Evolutionary conservation across 2,888 invertebrate species (phyloP), one percentile per base, ranked within the genome.

Genomic region (Leucozona laternaria): DNA sequence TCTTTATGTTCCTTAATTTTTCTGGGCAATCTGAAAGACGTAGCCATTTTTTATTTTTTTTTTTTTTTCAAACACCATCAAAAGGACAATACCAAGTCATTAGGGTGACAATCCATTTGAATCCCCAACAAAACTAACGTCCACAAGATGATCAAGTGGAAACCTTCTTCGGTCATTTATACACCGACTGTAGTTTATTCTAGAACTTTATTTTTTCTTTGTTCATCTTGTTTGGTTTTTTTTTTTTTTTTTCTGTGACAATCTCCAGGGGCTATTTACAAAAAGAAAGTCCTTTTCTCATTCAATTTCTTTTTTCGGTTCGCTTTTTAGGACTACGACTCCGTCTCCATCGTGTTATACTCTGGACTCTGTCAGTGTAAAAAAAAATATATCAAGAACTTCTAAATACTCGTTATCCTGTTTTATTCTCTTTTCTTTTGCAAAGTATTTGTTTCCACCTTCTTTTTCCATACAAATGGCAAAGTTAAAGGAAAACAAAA

Each of bases 31-130:
- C 2, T 34, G 25, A 66, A 66, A 48, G 17, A 15, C 31, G n/a
- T 17, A 10, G 40, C 1, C 15, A 5, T 40, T 40, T 11, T 2
- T 4, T 37, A 13, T 15, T 15, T 64, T 28, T 10, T 71, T 77
- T 78, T 57, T 13, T 53, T 6, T 25, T 25, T 66, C 64, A 78
- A 72, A 66, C 45, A 45, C 70, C 40, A 20, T 48, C 17, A 58
- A 70, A 62, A 53, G 68, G 45, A 79, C 79, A 79, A 83, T 83
- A 55, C 62, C 43, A 60, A 60, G 73, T 68, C 79, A 79, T 83
- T 83, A 83, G 73, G 55, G 28, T 40, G 53, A 62, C 73, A 79
- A 82, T 83, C 62, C 79, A 83, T 79, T 66, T 57, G 68, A 20
- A 75, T 79, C 68, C 68, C 20, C n/a, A 37, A 37, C 40, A 64